A percentile compares a stretch with the other conserved stretches of the same genome.
phyloP scores from a whole-genome alignment of 1,140 invertebrate genomes.

The Atta colombica region DNA sequence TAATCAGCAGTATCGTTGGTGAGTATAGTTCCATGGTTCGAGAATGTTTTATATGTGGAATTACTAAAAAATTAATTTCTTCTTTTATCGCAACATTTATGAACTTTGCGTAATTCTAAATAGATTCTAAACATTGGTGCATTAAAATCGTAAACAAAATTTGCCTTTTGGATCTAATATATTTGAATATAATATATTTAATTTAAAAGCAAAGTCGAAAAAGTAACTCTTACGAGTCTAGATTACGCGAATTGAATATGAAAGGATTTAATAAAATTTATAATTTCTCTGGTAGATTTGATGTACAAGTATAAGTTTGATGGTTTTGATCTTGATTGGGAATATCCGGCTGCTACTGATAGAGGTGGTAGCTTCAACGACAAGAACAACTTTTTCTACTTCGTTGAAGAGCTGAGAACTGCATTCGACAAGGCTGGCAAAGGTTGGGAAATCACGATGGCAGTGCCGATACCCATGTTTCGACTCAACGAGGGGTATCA shows the following conservation, averaged over 20 bases:
- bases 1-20: constrained; percentile 93
- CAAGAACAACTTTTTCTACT: constrained; percentile 93
- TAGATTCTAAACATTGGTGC: background rate
- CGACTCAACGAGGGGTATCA: constrained; percentile 95
- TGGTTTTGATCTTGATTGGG: constrained; percentile 95
- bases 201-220: background rate
- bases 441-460: constrained; percentile 95
- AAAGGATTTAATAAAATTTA: background rate
- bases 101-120: background rate
- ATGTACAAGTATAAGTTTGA: constrained; percentile 93
- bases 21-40: constrained; percentile 74
- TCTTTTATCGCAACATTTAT: background rate
- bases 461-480: constrained; percentile 94
- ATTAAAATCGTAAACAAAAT: background rate
- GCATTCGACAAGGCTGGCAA: constrained; percentile 92
- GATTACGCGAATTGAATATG: background rate
- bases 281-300: constrained; percentile 86
- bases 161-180: background rate
- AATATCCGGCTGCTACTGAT: constrained; percentile 95
- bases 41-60: constrained; percentile 14
- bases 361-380: constrained; percentile 94
- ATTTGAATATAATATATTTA: constrained; percentile 9
- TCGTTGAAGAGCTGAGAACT: constrained; percentile 92
- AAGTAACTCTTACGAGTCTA: background rate
- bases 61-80: background rate